Evolutionary conservation across 2,113 vertebrate genomes (phyloP).

Genomic region (Martes martes): DNA sequence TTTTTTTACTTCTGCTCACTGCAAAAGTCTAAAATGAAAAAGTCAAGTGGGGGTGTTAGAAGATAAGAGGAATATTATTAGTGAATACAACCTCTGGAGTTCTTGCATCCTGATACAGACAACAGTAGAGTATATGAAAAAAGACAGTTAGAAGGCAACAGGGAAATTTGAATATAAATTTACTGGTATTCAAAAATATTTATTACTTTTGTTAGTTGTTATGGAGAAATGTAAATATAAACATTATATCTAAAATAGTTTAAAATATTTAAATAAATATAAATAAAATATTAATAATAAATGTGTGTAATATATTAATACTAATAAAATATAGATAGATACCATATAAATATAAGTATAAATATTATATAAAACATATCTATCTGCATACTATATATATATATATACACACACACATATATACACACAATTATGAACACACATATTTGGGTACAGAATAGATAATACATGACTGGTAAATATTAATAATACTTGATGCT

Average conservation of each 20-base stretch:
- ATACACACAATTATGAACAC: not conserved
- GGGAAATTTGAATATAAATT: not conserved
- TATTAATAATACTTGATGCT: not conserved
- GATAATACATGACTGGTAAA: not conserved
- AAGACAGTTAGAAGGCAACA: not conserved
- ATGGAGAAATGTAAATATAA: not conserved
- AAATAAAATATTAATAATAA: not conserved
- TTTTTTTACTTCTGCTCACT: not conserved
- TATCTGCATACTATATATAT: not conserved
- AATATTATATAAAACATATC: not conserved
- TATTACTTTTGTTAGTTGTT: not conserved
- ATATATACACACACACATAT: too few relatives aligned
- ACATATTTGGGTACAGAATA: not conserved
- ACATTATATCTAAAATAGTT: not conserved
- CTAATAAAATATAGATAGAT: not conserved
- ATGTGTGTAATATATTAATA: not conserved
- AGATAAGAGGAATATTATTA: not conserved
- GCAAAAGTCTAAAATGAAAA: not conserved
- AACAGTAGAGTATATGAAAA: not conserved
- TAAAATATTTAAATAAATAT: not conserved
- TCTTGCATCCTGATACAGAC: not conserved
- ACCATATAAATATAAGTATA: not conserved
- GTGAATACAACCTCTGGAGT: not conserved
- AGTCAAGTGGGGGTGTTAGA: not conserved
- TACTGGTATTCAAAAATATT: not conserved